phyloP scores from a whole-genome alignment of 2,888 invertebrate genomes.

The Zaprionus obscuricornis region DNA sequence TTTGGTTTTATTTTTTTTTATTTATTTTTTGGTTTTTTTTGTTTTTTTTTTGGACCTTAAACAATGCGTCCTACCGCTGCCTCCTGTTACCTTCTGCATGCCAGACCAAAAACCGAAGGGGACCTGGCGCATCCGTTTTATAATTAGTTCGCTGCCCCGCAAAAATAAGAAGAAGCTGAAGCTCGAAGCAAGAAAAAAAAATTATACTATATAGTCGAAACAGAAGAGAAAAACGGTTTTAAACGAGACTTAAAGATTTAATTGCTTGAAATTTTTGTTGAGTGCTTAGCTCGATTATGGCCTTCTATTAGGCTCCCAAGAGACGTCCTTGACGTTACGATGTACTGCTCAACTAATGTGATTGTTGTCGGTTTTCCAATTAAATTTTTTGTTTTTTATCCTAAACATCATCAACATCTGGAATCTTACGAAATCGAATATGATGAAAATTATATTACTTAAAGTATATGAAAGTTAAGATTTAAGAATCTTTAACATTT shows the following conservation, averaged over 20 bases:
- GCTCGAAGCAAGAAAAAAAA: neutral
- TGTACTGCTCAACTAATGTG: slow-evolving; percentile 63
- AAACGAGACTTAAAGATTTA: slow-evolving; percentile 78
- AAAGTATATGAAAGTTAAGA: too few relatives aligned
- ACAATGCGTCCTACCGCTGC: slow-evolving; percentile 33
- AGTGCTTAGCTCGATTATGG: slow-evolving; percentile 59
- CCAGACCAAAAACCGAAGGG: slow-evolving; percentile 15
- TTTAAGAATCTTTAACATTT: too few relatives aligned
- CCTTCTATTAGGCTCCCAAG: slow-evolving; percentile 18
- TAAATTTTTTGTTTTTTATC: neutral
- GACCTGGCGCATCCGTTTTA: slow-evolving; percentile 73
- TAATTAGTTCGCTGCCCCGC: slow-evolving; percentile 68
- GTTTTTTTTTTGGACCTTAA: slow-evolving; percentile 42
- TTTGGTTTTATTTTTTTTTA: slow-evolving; percentile 48
- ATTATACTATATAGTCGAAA: slow-evolving; percentile 5
- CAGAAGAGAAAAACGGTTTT: slow-evolving; percentile 56
- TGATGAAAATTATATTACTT: too few relatives aligned
- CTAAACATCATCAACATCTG: too few relatives aligned
- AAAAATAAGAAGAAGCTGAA: slow-evolving; percentile 11
- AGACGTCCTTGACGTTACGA: slow-evolving; percentile 32
- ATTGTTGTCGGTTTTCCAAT: slow-evolving; percentile 57
- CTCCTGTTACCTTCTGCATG: neutral
- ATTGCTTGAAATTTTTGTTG: slow-evolving; percentile 68
- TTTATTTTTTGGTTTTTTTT: neutral
- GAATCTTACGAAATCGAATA: too few relatives aligned